Base-by-base conservation (phyloP, 1,140 invertebrate species). In the Ooceraea biroi region DNA sequence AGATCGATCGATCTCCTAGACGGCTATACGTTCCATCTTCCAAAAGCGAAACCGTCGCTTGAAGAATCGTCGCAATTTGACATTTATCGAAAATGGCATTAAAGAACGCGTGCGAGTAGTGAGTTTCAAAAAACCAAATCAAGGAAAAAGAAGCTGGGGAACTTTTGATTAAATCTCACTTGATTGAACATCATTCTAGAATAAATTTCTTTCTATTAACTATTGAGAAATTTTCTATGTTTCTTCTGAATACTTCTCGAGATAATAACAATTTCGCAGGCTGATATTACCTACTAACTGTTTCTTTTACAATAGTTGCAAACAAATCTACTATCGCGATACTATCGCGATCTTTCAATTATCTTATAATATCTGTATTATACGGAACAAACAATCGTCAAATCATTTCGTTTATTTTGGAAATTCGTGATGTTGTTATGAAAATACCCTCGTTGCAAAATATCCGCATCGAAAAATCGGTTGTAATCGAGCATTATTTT, bases 1-100 rank as follows among this genome's bases (percentile, higher is more conserved):
- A 78, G 30, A 78, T 68, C 61, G 76, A 80, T 80, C 76, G 65
- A 80, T 80, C 65, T 80, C 17, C 65, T 1, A 57, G 50, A 50
- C 36, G n/a, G 22, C 17, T 50, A 78, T 68, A 68, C 44, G 63
- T 69, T 55, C 48, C 48, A 30, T 55, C 76, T 57, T 69, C 17
- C 44, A 25, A 78, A 78, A 78, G 46, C 74, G 1, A 78, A 27
- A 69, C 17, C 22, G 36, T 22, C 22, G 2, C 30, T 19, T 25
- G 10, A 19, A 36, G 22, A 12, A 57, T 44, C 36, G 65, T 78
- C 36, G 30, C 14, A 55, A 52, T 58, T 69, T 58, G 65, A 80
- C 65, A 41, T 80, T 80, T 69, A 80, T 46, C 50, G 52, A 25
- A 14, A 11, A 22, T 27, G 73, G 17, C 50, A 66, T 77, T 77